Base-by-base conservation (phyloP, 1,140 invertebrate species). In the Antheraea mylitta region DNA sequence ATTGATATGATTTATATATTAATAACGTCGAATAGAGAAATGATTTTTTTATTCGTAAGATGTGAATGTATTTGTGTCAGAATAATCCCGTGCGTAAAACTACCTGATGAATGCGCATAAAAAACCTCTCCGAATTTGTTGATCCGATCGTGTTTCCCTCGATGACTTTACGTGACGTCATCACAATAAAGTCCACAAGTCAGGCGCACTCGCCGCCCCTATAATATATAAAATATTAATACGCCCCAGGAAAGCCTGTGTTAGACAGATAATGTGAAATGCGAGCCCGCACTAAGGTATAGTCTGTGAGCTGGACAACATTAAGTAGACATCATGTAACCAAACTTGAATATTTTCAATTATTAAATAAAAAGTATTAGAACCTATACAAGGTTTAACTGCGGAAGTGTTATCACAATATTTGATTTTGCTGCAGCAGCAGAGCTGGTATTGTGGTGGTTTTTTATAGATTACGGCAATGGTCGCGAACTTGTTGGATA, bases 181-280 rank as follows among this genome's bases (percentile, higher is more conserved):
- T 37, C 61, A 63, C 61, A 63, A 63, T 63, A 36, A 63, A 63
- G 61, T 63, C 61, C 61, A 37, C 30, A 30, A 63, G 61, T 63
- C 61, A 63, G 37, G 61, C n/a, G 13, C 61, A 30, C 30, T 22
- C 30, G 19, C 19, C 22, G 16, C 30, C 61, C 61, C 61, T 36
- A 8, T 36, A 37, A 63, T 63, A 30, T 63, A 63, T 63, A 63
- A 63, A 63, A 63, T 63, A 63, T 63, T 63, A 63, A 63, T 63
- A 63, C 61, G 30, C 61, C 22, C 61, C 37, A 63, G 22, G 61
- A 37, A 63, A 37, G 61, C 61, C 61, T 63, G 61, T 37, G 61
- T 63, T 30, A 36, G 61, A 63, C 61, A 63, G 61, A 63, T 63
- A 63, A 63, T 63, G 18, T 30, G 18, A 30, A 22, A 37, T 63